Conservation (phyloP, 1,140 invertebrate genomes). For the Paramacrobiotus metropolitanus region DNA sequence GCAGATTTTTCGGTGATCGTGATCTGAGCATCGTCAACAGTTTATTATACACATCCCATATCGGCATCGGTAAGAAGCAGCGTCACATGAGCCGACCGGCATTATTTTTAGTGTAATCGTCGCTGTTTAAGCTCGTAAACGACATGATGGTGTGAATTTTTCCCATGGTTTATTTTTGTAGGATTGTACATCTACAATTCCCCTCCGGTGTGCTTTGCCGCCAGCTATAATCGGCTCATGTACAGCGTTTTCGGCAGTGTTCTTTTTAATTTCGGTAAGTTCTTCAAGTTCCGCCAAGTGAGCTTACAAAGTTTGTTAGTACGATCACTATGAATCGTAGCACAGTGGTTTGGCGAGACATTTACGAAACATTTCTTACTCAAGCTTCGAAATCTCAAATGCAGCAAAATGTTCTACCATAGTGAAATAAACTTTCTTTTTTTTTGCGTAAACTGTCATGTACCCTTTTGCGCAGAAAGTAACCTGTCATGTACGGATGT, state of each 20-base stretch:
- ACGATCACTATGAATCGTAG: no score
- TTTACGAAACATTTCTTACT: no score
- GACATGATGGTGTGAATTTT: neutral
- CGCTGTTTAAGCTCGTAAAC: neutral
- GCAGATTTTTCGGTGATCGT: slow-evolving; percentile 1
- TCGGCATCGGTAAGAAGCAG: slow-evolving; percentile 4
- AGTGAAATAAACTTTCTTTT: no score
- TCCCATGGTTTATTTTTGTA: neutral
- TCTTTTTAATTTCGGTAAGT: neutral
- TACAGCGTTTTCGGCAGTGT: slow-evolving; percentile 5
- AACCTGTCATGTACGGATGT: no score
- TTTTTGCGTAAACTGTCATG: no score
- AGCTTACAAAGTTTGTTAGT: no score
- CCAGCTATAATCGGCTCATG: neutral
- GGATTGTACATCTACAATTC: slow-evolving; percentile 4
- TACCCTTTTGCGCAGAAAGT: no score
- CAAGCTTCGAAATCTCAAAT: no score
- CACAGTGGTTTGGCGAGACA: no score
- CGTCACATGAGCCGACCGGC: no score
- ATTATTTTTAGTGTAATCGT: neutral
- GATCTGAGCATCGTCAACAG: neutral
- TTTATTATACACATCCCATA: neutral
- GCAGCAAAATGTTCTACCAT: no score
- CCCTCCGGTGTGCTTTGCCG: neutral
- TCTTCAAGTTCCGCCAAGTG: neutral